Conservation (phyloP, 2,797 vertebrate genomes). For the Ctenopoma kingsleyae region DNA sequence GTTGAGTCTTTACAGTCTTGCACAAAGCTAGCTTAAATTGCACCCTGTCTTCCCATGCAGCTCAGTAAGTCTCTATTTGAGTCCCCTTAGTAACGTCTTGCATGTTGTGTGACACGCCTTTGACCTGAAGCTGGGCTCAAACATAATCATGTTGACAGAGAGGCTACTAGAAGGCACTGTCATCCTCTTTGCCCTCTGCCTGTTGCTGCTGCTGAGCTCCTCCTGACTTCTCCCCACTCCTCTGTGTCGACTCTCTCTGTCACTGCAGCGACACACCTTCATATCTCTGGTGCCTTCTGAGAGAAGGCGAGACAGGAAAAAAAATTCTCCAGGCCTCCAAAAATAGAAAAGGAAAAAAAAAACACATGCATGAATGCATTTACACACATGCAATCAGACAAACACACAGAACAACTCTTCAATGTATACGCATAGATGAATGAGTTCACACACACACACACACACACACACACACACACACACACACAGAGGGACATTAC, state of each 20-base stretch:
- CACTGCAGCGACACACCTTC: constrained; percentile 58
- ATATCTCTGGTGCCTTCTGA: constrained; percentile 27
- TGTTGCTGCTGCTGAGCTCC: constrained; percentile 71
- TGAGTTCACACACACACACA: not conserved
- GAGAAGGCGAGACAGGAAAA: not conserved
- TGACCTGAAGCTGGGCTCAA: constrained; percentile 64
- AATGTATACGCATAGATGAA: constrained; percentile 47
- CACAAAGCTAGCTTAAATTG: constrained; percentile 15
- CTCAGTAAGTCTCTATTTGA: constrained; percentile 33
- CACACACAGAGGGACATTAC: constrained; percentile 40
- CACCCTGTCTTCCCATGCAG: constrained; percentile 11
- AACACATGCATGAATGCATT: constrained; percentile 16
- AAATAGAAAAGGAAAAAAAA: constrained; percentile 39
- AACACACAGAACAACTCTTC: not conserved
- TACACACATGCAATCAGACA: constrained; percentile 26
- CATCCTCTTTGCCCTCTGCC: constrained; percentile 75
- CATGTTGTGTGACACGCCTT: constrained; percentile 59
- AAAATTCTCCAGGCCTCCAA: not conserved
- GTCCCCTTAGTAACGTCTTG: constrained; percentile 50
- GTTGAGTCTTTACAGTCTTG: constrained; percentile 35
- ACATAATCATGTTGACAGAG: constrained; percentile 76
- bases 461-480: constrained; percentile 1
- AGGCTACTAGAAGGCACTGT: constrained; percentile 68
- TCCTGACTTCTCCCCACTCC: constrained; percentile 43
- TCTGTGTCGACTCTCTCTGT: constrained; percentile 46